Percentiles rank a stretch among this genome's conserved stretches.
Conservation (phyloP, 2,797 vertebrate species). For the Rachycentron canadum region DNA sequence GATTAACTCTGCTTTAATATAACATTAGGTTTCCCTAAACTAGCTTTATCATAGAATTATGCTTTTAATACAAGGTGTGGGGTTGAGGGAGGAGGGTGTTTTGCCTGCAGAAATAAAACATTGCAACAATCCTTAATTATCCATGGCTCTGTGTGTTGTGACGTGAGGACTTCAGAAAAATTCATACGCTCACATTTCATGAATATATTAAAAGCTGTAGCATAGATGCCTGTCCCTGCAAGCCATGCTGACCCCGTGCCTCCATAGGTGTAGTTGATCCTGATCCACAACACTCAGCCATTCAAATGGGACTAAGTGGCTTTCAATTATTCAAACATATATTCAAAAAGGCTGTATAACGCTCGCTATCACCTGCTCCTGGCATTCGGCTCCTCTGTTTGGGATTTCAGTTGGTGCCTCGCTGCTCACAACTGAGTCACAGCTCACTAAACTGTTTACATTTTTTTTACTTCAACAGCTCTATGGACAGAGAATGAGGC, state of each 20-base stretch:
- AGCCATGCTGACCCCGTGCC: conserved; percentile 62
- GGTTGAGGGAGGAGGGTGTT: conserved; percentile 58
- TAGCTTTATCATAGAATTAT: conserved; percentile 86
- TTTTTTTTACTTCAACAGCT: conserved; percentile 29
- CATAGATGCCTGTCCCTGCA: conserved; percentile 61
- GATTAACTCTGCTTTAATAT: conserved; percentile 87
- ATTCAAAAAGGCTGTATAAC: conserved; percentile 67
- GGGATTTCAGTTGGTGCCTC: conserved; percentile 34
- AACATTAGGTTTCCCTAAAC: conserved; percentile 88
- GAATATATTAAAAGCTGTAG: conserved; percentile 65
- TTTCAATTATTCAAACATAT: conserved; percentile 80
- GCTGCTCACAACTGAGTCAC: conserved; percentile 20
- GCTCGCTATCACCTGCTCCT: conserved; percentile 59
- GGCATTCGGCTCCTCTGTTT: conserved; percentile 36
- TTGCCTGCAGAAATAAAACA: conserved; percentile 82
- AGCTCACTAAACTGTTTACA: conserved; percentile 35
- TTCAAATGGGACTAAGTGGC: conserved; percentile 80
- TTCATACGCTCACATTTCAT: conserved; percentile 65
- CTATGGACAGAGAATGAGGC: conserved; percentile 8
- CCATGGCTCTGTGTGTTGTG: conserved; percentile 62
- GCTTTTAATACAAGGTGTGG: conserved; percentile 83
- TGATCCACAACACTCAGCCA: conserved; percentile 76
- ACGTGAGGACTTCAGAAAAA: conserved; percentile 52
- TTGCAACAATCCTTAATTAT: conserved; percentile 78
- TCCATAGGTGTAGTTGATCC: conserved; percentile 78